These are phyloP conservation scores for Cabera pusaria DNA, from an alignment of 2,888 invertebrate genomes.

Conservation along the genomic window DNA sequence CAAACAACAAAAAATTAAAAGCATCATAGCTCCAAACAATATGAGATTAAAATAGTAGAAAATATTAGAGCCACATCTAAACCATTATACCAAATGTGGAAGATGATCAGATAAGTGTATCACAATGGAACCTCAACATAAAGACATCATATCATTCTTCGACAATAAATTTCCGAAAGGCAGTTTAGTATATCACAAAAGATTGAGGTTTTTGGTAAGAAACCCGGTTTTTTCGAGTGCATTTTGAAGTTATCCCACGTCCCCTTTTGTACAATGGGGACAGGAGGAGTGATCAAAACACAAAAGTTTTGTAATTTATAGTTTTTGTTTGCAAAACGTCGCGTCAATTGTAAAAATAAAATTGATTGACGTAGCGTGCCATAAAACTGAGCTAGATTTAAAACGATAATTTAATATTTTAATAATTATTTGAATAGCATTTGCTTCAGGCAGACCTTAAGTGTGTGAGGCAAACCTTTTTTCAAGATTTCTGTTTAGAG, in stretches of 20 bases:
- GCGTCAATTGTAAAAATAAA: constrained; percentile 15
- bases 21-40: constrained; percentile 25
- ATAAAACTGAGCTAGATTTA: too few species aligned
- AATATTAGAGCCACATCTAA: constrained; percentile 47
- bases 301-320: constrained; percentile 55
- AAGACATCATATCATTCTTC: constrained; percentile 81
- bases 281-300: constrained; percentile 80
- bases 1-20: constrained; percentile 30
- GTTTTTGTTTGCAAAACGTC: constrained; percentile 42
- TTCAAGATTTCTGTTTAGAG: too few species aligned
- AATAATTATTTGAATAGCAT: too few species aligned
- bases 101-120: constrained; percentile 78
- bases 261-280: constrained; percentile 68
- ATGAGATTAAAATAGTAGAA: constrained; percentile 36
- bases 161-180: constrained; percentile 77
- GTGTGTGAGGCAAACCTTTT: too few species aligned
- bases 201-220: constrained; percentile 61
- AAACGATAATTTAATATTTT: too few species aligned
- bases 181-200: constrained; percentile 75
- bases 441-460: too few species aligned
- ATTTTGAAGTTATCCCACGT: constrained; percentile 48
- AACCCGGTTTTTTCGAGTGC: constrained; percentile 62
- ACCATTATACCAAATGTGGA: constrained; percentile 67
- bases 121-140: constrained; percentile 73
- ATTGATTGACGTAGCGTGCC: constrained; percentile 10